Percentiles rank a stretch among this genome's conserved stretches.
Conservation (phyloP, 1,140 invertebrate genomes). For the Bradysia coprophila region DNA sequence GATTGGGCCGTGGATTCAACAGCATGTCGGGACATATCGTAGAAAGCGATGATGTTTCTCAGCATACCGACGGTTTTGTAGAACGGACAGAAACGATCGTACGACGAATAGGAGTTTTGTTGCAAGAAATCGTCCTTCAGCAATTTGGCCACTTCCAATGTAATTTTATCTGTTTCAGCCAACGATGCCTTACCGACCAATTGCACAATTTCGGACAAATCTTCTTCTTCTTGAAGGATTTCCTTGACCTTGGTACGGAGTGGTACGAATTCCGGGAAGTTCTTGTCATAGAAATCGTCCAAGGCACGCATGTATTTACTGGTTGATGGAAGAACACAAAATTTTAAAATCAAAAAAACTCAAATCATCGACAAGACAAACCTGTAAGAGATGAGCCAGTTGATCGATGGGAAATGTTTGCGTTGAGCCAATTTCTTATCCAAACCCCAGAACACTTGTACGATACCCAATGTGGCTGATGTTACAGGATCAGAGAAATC, state of each 20-base stretch:
- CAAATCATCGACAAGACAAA: conserved; percentile 8
- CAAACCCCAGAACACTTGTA: conserved; percentile 99
- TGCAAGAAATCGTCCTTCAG: conserved; percentile 99
- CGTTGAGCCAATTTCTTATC: conserved; percentile 99
- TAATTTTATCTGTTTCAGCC: conserved; percentile 98
- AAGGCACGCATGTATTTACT: conserved; percentile 96
- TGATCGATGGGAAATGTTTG: conserved; percentile 99
- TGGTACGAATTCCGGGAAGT: conserved; percentile 97
- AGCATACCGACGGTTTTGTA: conserved; percentile 99
- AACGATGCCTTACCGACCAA: conserved; percentile 97
- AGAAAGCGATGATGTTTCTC: conserved; percentile 96
- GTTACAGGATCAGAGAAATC: conserved; percentile 99
- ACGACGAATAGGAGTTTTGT: conserved; percentile 92
- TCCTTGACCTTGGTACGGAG: conserved; percentile 86
- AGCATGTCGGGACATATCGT: conserved; percentile 92
- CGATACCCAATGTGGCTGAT: conserved; percentile 96
- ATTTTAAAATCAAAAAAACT: conserved; percentile 1
- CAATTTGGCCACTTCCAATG: conserved; percentile 93
- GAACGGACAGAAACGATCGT: conserved; percentile 98
- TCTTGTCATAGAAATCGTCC: conserved; percentile 99
- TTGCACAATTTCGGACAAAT: conserved; percentile 99
- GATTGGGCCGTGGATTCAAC: conserved; percentile 96
- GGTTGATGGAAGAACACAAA: conserved; percentile 8
- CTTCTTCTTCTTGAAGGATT: conserved; percentile 98
- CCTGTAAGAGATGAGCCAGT: conserved; percentile 98